phyloP scores from a whole-genome alignment of 2,797 vertebrate genomes.

The Sylvia borin region DNA sequence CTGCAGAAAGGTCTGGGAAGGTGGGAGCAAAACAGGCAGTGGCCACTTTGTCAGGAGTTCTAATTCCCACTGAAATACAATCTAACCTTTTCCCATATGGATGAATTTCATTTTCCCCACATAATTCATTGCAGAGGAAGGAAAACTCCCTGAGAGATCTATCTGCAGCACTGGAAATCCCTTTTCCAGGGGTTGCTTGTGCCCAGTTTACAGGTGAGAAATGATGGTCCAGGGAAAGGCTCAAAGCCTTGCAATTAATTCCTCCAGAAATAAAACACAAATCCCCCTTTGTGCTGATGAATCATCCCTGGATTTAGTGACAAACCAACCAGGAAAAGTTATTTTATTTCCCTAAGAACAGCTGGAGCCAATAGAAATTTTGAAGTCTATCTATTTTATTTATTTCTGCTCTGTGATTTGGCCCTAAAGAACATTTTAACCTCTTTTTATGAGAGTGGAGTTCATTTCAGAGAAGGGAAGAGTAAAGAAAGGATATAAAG shows the following conservation, averaged over 20 bases:
- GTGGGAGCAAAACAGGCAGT: neutral
- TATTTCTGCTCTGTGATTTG: neutral
- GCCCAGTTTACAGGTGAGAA: neutral
- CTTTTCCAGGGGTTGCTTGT: neutral
- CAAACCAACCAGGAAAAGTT: neutral
- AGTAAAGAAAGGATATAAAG: neutral
- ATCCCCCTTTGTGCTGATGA: neutral
- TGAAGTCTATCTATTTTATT: neutral
- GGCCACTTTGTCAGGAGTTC: neutral
- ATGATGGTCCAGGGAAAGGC: neutral
- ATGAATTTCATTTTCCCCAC: neutral
- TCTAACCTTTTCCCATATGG: neutral
- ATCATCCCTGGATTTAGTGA: neutral
- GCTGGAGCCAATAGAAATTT: neutral
- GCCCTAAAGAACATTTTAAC: neutral
- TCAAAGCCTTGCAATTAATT: neutral
- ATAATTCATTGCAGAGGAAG: neutral
- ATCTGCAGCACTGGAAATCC: neutral
- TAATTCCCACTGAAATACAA: neutral
- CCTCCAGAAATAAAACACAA: neutral
- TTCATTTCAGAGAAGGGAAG: neutral
- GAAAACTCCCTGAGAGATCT: neutral
- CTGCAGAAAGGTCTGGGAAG: neutral
- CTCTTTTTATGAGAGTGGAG: neutral
- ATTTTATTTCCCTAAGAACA: neutral